A percentile compares a stretch with the other conserved stretches of the same genome.
Conservation (phyloP, 2,888 invertebrate species). For the Agonopterix alstromeriana region DNA sequence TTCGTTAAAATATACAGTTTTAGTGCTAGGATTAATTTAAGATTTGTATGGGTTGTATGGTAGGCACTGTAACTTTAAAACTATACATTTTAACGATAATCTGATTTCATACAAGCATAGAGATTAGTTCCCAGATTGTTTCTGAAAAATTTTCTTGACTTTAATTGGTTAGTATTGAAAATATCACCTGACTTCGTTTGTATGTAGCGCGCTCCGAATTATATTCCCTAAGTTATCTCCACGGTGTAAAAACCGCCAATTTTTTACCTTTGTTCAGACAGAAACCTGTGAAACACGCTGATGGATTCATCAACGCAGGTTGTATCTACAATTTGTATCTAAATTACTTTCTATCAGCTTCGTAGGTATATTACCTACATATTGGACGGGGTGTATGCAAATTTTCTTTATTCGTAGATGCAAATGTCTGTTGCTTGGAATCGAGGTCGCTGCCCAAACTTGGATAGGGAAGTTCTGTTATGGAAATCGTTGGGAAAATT, state of each 20-base stretch:
- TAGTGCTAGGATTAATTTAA: too few relatives aligned
- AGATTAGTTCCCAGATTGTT: too few relatives aligned
- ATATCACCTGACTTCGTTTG: too few relatives aligned
- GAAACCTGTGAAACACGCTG: slow-evolving; percentile 1
- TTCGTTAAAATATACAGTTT: too few relatives aligned
- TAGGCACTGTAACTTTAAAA: too few relatives aligned
- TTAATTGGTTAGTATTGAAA: too few relatives aligned
- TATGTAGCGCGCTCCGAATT: too few relatives aligned
- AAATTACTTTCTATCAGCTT: not conserved
- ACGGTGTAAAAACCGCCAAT: slow-evolving; percentile 12
- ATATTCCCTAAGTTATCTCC: not conserved
- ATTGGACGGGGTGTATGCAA: slow-evolving; percentile 20
- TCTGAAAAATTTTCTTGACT: too few relatives aligned
- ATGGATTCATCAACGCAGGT: slow-evolving; percentile 4
- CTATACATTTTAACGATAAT: too few relatives aligned
- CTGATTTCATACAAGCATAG: too few relatives aligned
- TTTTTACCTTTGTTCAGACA: slow-evolving; percentile 4
- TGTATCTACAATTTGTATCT: slow-evolving; percentile 3
- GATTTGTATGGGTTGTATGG: too few relatives aligned
- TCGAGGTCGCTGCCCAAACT: slow-evolving; percentile 16
- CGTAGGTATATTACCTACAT: not conserved
- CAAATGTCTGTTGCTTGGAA: slow-evolving; percentile 14
- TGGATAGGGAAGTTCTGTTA: not conserved
- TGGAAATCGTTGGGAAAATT: not conserved
- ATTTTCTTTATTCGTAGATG: too few relatives aligned